Evolutionary conservation across 1,140 invertebrate genomes (phyloP), one percentile per base, ranked within the genome.

Genomic region (Nylanderia fulva): DNA sequence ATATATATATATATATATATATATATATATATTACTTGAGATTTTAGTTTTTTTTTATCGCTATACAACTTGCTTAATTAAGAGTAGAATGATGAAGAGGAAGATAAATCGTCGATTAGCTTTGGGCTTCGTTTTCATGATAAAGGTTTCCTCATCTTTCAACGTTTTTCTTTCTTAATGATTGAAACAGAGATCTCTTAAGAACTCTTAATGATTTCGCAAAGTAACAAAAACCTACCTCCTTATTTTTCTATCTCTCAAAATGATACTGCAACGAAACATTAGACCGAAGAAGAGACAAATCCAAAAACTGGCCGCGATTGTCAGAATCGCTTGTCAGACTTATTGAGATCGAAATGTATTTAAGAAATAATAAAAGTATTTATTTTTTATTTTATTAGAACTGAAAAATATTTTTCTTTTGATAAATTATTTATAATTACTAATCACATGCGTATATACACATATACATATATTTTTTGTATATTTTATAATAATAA

Each of bases 151-250:
- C n/a, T 9, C 36, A 21, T 1, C 64, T 45, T 21, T 63, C n/a
- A 4, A 15, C 27, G 11, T 72, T 72, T 72, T 56, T 71, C n/a
- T n/a, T 48, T 52, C 48, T 71, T 54, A 56, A 74, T 56, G n/a
- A 33, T 7, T 54, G 56, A 74, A 56, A 29, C 71, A n/a, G n/a
- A n/a, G n/a, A n/a, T n/a, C n/a, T n/a, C n/a, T n/a, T n/a, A n/a
- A n/a, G n/a, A n/a, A n/a, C n/a, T n/a, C n/a, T n/a, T n/a, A n/a
- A n/a, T n/a, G 29, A 74, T 74, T 74, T 56, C 52, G 33, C 52
- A 74, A 74, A 54, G n/a, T 56, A 74, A 74, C 71, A 74, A 74
- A 74, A 74, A 56, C 36, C 48, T 13, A 21, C n/a, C 18, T 13
- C 36, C 13, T 29, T 7, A 24, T n/a, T 21, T 18, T 1, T 15